Percentiles rank a stretch among this genome's conserved stretches.
Conservation (phyloP, 2,113 vertebrate species). For the Etia nguti region DNA sequence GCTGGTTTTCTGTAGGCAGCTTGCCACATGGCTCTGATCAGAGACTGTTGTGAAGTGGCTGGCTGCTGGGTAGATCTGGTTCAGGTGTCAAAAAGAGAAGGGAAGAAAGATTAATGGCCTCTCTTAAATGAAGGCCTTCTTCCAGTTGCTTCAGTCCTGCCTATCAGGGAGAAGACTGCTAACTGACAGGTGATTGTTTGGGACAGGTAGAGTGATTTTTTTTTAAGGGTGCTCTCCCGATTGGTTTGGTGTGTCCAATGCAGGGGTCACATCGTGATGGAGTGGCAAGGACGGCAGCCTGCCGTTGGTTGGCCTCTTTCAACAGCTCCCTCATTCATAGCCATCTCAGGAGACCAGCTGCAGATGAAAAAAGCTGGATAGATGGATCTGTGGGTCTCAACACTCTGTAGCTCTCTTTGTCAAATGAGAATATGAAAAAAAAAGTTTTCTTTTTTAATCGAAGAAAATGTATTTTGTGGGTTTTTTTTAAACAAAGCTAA, state of each 20-base stretch:
- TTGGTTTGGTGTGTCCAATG: conserved; percentile 47
- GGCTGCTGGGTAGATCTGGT: conserved; percentile 45
- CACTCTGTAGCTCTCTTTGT: conserved; percentile 9
- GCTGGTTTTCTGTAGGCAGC: conserved; percentile 30
- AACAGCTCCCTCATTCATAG: conserved; percentile 63
- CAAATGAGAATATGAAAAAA: conserved; percentile 24
- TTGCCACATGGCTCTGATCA: conserved; percentile 41
- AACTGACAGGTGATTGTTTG: conserved; percentile 40
- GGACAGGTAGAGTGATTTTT: conserved; percentile 63
- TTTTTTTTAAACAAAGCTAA: background rate
- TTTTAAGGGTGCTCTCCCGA: conserved; percentile 39
- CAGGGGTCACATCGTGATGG: conserved; percentile 60
- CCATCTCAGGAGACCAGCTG: conserved; percentile 20
- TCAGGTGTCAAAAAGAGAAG: conserved; percentile 64
- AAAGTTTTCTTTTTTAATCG: background rate
- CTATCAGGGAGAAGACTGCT: conserved; percentile 30
- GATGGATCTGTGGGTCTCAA: conserved; percentile 20
- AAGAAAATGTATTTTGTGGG: background rate
- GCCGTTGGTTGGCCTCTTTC: conserved; percentile 14
- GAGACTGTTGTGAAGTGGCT: conserved; percentile 41
- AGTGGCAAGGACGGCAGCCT: conserved; percentile 27
- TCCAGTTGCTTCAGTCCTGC: conserved; percentile 26
- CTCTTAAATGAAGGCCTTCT: conserved; percentile 50
- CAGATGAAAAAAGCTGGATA: conserved; percentile 39
- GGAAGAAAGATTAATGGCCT: conserved; percentile 73